Base-by-base conservation (phyloP, 2,113 vertebrate genomes). In the Apodemus speciosus region DNA sequence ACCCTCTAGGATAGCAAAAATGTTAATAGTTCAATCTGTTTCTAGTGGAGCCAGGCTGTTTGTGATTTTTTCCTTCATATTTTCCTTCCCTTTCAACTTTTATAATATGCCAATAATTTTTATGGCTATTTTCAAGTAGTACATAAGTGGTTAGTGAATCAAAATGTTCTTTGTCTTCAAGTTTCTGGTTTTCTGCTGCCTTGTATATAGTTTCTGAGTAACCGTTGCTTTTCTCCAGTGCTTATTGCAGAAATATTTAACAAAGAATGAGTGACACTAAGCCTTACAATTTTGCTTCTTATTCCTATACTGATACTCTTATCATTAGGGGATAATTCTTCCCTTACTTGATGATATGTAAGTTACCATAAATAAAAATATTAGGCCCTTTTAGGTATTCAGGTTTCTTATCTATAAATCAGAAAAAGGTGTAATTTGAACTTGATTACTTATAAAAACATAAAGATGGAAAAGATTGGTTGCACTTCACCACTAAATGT, bases 391-490 rank as follows among this genome's bases (percentile, higher is more conserved):
- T 95, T 73, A 96, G 92, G 32, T 90, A 88, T 96, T 97, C 90
- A 91, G 58, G 11, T 96, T 97, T 96, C 25, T 1, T 96, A 89
- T 43, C 83, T 96, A 96, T 96, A 97, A 97, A 97, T 98, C 96
- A 95, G 64, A 87, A 58, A 89, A 96, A 95, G 88, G 97, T 97
- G 89, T 75, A 94, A 58, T 97, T 97, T 96, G 90, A 96, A 97
- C 85, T 97, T 96, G 93, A 94, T 96, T 97, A 53, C 49, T 92
- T 90, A 92, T 88, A 95, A 96, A 97, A 95, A 95, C 66, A 92
- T 66, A 92, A 97, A 98, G 92, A 81, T 90, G 92, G 87, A 98
- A 92, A 94, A 68, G n/a, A 85, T 46, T 90, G 60, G 77, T 97
- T 97, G 49, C 18, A 97, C 49, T 97, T 92, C 43, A 96, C 51